These are phyloP conservation scores for Euura saliciscinereae DNA, from an alignment of 1,140 invertebrate species.

Conservation along the genomic window DNA sequence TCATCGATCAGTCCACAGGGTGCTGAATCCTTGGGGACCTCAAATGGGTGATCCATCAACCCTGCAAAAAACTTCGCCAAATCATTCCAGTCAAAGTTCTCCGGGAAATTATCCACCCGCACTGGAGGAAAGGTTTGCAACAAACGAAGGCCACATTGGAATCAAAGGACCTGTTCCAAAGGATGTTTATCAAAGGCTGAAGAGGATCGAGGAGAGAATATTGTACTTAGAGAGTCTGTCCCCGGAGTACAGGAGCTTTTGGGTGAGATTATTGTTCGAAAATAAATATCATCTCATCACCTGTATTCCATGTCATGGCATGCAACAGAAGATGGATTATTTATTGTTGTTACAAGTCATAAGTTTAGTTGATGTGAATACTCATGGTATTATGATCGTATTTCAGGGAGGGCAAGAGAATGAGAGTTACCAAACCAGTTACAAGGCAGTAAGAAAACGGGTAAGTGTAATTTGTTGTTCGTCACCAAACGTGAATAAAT, in stretches of 20 bases:
- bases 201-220: slow-evolving; percentile 70
- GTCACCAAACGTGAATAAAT: too few species aligned
- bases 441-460: slow-evolving; percentile 15
- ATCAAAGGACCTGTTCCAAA: slow-evolving; percentile 61
- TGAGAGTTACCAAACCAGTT: not conserved
- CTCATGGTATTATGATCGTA: not conserved
- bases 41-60: slow-evolving; percentile 54
- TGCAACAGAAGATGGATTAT: not conserved
- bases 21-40: slow-evolving; percentile 66
- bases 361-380: too few species aligned
- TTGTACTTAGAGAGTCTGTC: slow-evolving; percentile 71
- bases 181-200: slow-evolving; percentile 68
- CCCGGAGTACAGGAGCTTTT: slow-evolving; percentile 72
- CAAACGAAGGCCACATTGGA: slow-evolving; percentile 63
- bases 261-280: slow-evolving; percentile 55
- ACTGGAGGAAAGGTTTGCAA: slow-evolving; percentile 65
- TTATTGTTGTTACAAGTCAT: too few species aligned
- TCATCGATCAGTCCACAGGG: slow-evolving; percentile 61
- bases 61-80: slow-evolving; percentile 39
- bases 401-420: not conserved
- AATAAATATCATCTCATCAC: slow-evolving; percentile 5
- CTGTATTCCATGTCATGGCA: not conserved
- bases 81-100: slow-evolving; percentile 33
- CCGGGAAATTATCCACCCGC: slow-evolving; percentile 43
- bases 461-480: not conserved